These are phyloP conservation scores for Tauraco hartlaubi DNA, from an alignment of 2,797 vertebrate genomes.

Conservation along the genomic window DNA sequence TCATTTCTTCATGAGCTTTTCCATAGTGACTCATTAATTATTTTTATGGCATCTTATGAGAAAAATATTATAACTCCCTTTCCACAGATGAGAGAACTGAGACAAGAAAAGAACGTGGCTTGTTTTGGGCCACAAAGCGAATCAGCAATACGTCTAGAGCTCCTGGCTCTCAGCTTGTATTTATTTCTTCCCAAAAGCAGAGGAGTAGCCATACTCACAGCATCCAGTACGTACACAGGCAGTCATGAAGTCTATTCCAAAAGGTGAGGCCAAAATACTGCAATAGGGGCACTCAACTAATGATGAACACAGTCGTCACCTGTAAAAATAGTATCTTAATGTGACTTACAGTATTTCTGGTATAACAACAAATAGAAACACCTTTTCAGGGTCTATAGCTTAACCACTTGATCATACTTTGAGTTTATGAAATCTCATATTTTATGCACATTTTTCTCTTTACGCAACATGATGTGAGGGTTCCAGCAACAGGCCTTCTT, in stretches of 20 bases:
- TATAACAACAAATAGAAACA: background rate
- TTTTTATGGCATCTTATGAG: background rate
- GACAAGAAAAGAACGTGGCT: background rate
- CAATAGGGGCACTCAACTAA: background rate
- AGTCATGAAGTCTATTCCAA: background rate
- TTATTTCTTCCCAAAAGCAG: background rate
- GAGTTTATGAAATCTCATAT: background rate
- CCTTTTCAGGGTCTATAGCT: background rate
- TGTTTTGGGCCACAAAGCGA: background rate
- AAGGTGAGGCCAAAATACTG: background rate
- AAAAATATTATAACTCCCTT: slow-evolving; percentile 14
- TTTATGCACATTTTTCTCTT: background rate
- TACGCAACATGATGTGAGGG: background rate
- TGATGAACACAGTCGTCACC: background rate
- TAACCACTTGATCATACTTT: background rate
- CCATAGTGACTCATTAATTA: slow-evolving; percentile 25
- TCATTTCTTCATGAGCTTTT: slow-evolving; percentile 30
- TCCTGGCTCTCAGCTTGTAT: background rate
- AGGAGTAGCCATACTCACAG: background rate
- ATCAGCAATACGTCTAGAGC: background rate
- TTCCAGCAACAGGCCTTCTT: background rate
- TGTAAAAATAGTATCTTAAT: background rate
- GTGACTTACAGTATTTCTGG: background rate
- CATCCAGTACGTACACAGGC: background rate
- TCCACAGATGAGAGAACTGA: background rate